Conservation (phyloP, 2,888 invertebrate species). For the Pheosia tremula region DNA sequence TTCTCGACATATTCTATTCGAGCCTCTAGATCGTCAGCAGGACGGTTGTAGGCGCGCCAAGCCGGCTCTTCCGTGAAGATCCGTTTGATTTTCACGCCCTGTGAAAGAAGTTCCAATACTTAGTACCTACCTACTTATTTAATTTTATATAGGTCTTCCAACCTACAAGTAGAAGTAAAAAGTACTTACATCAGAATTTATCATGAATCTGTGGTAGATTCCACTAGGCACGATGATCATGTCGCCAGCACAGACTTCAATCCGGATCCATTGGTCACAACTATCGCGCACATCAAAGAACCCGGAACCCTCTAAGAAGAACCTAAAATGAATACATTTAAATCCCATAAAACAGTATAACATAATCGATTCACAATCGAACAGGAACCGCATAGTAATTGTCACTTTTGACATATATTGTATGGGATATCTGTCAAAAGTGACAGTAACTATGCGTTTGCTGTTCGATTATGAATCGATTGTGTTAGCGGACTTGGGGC, state of each 20-base stretch:
- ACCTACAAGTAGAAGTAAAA: neutral
- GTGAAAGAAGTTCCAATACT: conserved; percentile 65
- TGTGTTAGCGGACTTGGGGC: too few relatives aligned
- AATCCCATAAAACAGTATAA: too few relatives aligned
- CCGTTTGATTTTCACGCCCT: conserved; percentile 93
- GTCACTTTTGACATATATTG: too few relatives aligned
- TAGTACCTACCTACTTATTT: too few relatives aligned
- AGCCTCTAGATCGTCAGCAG: conserved; percentile 92
- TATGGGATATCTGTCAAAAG: too few relatives aligned
- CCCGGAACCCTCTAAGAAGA: conserved; percentile 94
- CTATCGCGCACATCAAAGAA: conserved; percentile 97
- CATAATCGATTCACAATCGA: too few relatives aligned
- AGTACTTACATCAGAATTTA: conserved; percentile 88
- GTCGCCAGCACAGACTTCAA: conserved; percentile 93
- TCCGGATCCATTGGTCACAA: conserved; percentile 95
- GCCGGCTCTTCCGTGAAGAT: conserved; percentile 96
- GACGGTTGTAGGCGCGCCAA: conserved; percentile 96
- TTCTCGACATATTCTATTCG: conserved; percentile 88
- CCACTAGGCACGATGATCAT: conserved; percentile 96
- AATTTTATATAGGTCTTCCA: neutral
- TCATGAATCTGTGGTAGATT: conserved; percentile 97
- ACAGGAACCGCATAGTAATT: too few relatives aligned
- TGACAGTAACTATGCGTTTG: too few relatives aligned
- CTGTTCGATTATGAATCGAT: too few relatives aligned
- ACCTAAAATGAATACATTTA: conserved; percentile 76